Base-by-base conservation (phyloP, 2,797 vertebrate genomes). In the Stomatorhinus walkeri region DNA sequence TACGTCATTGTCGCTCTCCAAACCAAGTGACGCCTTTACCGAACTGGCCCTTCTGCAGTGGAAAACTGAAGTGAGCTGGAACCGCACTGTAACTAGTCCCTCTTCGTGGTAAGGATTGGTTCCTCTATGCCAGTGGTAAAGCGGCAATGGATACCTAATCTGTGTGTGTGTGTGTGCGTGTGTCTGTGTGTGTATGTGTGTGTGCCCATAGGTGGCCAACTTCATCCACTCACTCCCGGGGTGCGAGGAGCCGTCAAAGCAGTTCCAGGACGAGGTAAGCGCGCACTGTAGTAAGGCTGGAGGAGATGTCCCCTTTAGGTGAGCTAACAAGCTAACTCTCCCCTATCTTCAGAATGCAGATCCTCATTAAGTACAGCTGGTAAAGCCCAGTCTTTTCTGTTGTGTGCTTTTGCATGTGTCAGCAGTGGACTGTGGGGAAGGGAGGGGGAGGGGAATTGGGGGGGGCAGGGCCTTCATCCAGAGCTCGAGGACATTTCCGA, bases 221-320 rank as follows among this genome's bases (percentile, higher is more conserved):
- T 99, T 98, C 85, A 92, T 98, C 22, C 96, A 97, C 91, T 97
- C 96, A 79, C 95, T 99, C 1, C 97, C 97, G 0, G 98, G 98
- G n/a, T 97, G 97, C 91, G 96, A 96, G 90, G 97, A 97, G 0
- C 96, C 97, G 88, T 97, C 96, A 0, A 95, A 96, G 81, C 95
- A 95, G 87, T 97, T 99, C 94, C 96, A 94, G 93, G 97, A 97
- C 4, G 97, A 98, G 96, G 97, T 98, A 94, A 95, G 95, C 89
- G 3, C 32, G 22, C 32, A 48, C 8, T 4, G 10, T 4, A 14
- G 64, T 14, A 2, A 14, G 24, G 16, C 88, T 72, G 56, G 19
- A 89, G 88, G 89, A 91, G 85, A 48, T 36, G 90, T 90, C 87
- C 90, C 88, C 88, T 87, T 81, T 83, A 85, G 87, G 76, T 9